A percentile compares a stretch with the other conserved stretches of the same genome.
phyloP scores from a whole-genome alignment of 2,888 invertebrate genomes.

The Paralinhomoeus sp. region DNA sequence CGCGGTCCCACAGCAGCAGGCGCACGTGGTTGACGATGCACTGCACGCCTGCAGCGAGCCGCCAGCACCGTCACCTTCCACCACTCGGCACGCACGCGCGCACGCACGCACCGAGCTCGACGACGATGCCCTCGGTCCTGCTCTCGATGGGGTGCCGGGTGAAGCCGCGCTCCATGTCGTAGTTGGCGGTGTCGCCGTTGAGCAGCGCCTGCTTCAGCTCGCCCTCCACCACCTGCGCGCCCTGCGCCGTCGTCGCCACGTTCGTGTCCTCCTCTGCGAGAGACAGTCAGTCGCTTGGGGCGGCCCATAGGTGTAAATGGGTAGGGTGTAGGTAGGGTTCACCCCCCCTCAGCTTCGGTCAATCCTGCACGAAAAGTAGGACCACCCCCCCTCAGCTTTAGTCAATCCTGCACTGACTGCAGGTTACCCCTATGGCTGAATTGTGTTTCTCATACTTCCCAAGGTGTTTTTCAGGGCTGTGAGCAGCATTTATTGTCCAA shows the following conservation, averaged over 20 bases:
- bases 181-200: constrained; percentile 59
- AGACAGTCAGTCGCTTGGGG: background rate
- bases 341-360: too few relatives aligned
- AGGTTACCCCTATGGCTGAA: too few relatives aligned
- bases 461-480: too few relatives aligned
- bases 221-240: constrained; percentile 64
- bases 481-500: too few relatives aligned
- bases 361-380: too few relatives aligned
- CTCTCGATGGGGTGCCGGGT: constrained; percentile 64
- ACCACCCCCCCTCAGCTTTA: too few relatives aligned
- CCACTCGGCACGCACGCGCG: background rate
- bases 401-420: too few relatives aligned
- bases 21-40: constrained; percentile 79
- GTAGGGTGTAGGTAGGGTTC: too few relatives aligned
- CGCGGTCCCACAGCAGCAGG: constrained; percentile 79
- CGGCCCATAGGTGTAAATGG: too few relatives aligned
- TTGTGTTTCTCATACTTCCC: too few relatives aligned
- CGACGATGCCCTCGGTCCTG: constrained; percentile 36
- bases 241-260: constrained; percentile 54
- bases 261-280: constrained; percentile 61
- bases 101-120: constrained; percentile 9
- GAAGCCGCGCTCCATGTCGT: constrained; percentile 78
- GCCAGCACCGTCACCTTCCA: background rate
- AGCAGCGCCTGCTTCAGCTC: constrained; percentile 66
- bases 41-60: constrained; percentile 22